A percentile compares a stretch with the other conserved stretches of the same genome.
These are phyloP conservation scores for Mercenaria mercenaria DNA, from an alignment of 1,140 invertebrate genomes.

Conservation along the genomic window DNA sequence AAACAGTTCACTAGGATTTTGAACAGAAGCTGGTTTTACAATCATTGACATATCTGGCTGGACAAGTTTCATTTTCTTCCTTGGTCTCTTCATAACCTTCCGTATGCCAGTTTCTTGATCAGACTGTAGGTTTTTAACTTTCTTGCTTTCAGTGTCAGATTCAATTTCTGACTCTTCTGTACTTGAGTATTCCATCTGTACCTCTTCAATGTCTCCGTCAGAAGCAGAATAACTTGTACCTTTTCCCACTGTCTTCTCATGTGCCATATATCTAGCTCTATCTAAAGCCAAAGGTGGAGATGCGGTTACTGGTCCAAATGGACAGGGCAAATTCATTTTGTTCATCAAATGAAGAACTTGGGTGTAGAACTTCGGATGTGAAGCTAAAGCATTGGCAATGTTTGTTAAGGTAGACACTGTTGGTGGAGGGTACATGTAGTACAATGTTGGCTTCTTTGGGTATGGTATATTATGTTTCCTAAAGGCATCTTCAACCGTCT, in stretches of 20 bases:
- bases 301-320: slow-evolving; percentile 89
- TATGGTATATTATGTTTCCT: slow-evolving; percentile 72
- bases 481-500: neutral
- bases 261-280: neutral
- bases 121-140: slow-evolving; percentile 1
- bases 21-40: slow-evolving; percentile 11
- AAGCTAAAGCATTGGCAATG: slow-evolving; percentile 91
- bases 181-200: slow-evolving; percentile 74
- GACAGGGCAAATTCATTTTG: slow-evolving; percentile 95
- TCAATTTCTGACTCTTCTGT: slow-evolving; percentile 93
- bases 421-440: slow-evolving; percentile 89
- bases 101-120: slow-evolving; percentile 85
- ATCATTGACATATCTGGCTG: slow-evolving; percentile 42
- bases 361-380: slow-evolving; percentile 93
- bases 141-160: slow-evolving; percentile 87
- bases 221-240: slow-evolving; percentile 5
- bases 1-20: slow-evolving; percentile 77
- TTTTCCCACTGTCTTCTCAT: neutral
- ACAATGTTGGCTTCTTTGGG: slow-evolving; percentile 83
- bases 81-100: slow-evolving; percentile 89
- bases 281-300: slow-evolving; percentile 79
- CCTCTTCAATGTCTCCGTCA: slow-evolving; percentile 53
- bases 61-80: slow-evolving; percentile 86
- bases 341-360: slow-evolving; percentile 98
- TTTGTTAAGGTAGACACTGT: slow-evolving; percentile 91